These are phyloP conservation scores for Penaeus monodon DNA, from an alignment of 2,888 invertebrate species.

Conservation along the genomic window DNA sequence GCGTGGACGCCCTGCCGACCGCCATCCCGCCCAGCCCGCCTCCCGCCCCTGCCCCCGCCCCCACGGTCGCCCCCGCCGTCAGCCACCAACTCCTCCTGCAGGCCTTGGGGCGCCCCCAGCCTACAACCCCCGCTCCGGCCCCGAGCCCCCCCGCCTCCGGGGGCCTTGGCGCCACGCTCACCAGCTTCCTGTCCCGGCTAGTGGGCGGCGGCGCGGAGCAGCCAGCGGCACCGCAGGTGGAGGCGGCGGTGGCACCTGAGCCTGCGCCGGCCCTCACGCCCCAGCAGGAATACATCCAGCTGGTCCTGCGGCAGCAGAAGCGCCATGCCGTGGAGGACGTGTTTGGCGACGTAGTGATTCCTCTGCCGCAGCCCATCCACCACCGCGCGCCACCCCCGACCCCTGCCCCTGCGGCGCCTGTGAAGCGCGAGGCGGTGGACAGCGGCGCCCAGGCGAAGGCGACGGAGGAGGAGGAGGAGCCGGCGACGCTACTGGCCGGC, in stretches of 20 bases:
- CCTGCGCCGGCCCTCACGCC: background rate
- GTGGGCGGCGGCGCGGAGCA: conserved; percentile 1
- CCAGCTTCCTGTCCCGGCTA: conserved; percentile 39
- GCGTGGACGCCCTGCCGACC: conserved; percentile 8
- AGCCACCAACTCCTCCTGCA: conserved; percentile 7
- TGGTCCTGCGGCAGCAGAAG: conserved; percentile 32
- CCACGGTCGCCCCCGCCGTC: background rate
- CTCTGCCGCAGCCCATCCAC: conserved; percentile 60
- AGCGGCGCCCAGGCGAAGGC: no score
- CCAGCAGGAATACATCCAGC: conserved; percentile 20
- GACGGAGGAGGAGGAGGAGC: no score
- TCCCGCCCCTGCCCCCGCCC: background rate
- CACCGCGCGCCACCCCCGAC: conserved; percentile 2
- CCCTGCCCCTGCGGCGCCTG: no score
- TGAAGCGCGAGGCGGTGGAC: no score
- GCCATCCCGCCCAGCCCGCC: background rate
- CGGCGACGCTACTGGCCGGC: no score
- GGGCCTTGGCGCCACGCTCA: conserved; percentile 30
- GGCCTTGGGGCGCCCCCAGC: conserved; percentile 2
- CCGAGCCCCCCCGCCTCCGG: background rate
- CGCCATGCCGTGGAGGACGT: background rate
- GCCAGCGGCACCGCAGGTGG: background rate
- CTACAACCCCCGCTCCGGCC: background rate
- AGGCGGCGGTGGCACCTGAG: background rate
- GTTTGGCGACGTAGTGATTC: conserved; percentile 38